Conservation (phyloP, 2,797 vertebrate genomes). For the Mionectes olivaceus region DNA sequence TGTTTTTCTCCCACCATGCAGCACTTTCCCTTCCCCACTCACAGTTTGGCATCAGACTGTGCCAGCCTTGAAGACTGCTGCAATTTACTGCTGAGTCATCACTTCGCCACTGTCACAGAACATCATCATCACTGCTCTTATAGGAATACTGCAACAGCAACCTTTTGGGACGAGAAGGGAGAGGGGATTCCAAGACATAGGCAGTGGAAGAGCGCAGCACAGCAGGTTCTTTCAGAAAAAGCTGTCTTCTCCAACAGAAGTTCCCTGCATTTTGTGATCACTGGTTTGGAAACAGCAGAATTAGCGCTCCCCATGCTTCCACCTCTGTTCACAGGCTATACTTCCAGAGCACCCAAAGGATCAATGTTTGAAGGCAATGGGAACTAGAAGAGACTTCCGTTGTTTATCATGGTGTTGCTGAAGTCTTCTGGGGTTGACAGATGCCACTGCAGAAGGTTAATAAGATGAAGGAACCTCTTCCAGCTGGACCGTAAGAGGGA, state of each 20-base stretch:
- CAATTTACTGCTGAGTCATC: constrained; percentile 43
- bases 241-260: neutral
- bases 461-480: constrained; percentile 87
- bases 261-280: neutral
- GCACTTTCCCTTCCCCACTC: neutral
- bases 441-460: constrained; percentile 90
- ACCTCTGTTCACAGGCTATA: neutral
- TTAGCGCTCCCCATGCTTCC: neutral
- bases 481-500: constrained; percentile 87
- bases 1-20: neutral
- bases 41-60: neutral
- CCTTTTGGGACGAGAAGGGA: neutral
- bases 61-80: constrained; percentile 2
- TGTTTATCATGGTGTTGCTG: constrained; percentile 57
- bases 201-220: neutral
- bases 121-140: neutral
- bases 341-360: constrained; percentile 2
- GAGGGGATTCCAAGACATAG: neutral
- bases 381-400: constrained; percentile 34
- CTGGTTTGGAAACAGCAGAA: neutral
- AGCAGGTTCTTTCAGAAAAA: neutral
- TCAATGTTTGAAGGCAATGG: neutral
- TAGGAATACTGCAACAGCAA: neutral
- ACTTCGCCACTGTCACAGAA: neutral
- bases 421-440: constrained; percentile 78